Percentiles rank a stretch among this genome's conserved stretches.
phyloP scores from a whole-genome alignment of 2,113 vertebrate genomes.

The Bubalus kerabau region DNA sequence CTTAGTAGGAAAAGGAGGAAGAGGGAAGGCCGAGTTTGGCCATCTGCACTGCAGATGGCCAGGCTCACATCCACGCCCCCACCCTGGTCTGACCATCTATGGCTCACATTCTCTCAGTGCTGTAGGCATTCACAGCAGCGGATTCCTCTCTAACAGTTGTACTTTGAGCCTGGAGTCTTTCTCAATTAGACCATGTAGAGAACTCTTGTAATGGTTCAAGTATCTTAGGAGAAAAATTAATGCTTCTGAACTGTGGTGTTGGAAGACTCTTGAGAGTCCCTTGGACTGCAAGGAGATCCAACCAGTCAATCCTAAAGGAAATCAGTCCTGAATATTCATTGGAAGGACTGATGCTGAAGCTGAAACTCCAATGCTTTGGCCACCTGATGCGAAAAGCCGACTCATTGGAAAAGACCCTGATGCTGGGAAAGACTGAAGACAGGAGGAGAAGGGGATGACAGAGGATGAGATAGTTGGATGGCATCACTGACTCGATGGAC shows the following conservation, averaged over 20 bases:
- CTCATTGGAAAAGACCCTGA: background rate
- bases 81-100: background rate
- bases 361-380: background rate
- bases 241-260: background rate
- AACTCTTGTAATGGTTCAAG: background rate
- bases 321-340: background rate
- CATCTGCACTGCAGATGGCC: background rate
- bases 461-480: background rate
- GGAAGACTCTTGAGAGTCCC: background rate
- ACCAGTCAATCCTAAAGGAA: background rate
- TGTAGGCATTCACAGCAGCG: background rate
- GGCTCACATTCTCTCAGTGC: background rate
- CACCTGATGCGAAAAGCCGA: background rate
- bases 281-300: background rate
- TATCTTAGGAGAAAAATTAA: background rate
- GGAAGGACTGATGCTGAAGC: background rate
- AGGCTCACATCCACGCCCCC: accelerated
- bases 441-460: background rate
- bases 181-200: background rate
- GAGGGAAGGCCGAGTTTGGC: background rate
- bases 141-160: background rate
- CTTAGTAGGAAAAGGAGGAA: background rate
- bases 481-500: background rate
- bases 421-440: background rate
- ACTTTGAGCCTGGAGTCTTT: background rate